Percentiles rank a stretch among this genome's conserved stretches.
Conservation (phyloP, 2,888 invertebrate genomes). For the Trichogramma evanescens region DNA sequence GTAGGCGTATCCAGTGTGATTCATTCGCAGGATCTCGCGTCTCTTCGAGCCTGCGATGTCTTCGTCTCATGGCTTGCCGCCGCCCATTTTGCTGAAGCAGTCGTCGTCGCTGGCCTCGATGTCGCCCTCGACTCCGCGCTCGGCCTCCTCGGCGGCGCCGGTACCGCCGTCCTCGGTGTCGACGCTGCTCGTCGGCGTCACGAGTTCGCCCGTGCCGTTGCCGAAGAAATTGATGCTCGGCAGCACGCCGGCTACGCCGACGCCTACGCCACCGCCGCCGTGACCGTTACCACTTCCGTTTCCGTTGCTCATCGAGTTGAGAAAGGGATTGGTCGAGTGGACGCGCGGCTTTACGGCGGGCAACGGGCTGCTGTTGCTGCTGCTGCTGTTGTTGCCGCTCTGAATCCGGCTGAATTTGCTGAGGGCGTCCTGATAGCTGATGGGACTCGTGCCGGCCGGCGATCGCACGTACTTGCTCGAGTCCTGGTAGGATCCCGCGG, state of each 20-base stretch:
- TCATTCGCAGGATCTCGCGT: background rate
- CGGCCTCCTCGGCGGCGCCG: conserved; percentile 50
- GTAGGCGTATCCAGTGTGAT: background rate
- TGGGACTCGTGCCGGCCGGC: too few species aligned
- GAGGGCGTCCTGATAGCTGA: too few species aligned
- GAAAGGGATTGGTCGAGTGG: conserved; percentile 21
- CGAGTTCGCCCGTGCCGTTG: conserved; percentile 43
- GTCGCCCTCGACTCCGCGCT: conserved; percentile 54
- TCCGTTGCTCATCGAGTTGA: conserved; percentile 39
- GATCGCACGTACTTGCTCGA: too few species aligned
- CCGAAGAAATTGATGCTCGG: conserved; percentile 27
- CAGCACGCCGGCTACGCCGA: conserved; percentile 26
- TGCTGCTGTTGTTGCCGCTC: background rate
- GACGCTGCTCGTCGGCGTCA: conserved; percentile 55
- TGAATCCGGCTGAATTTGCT: too few species aligned
- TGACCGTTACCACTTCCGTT: conserved; percentile 49
- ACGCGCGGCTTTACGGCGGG: conserved; percentile 4
- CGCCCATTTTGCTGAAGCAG: conserved; percentile 23
- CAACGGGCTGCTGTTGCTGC: background rate
- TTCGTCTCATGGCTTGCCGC: background rate
- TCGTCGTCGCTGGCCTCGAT: conserved; percentile 54
- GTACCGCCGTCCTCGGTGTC: conserved; percentile 54
- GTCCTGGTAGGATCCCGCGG: too few species aligned
- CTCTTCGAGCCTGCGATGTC: background rate
- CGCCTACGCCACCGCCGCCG: conserved; percentile 39